Conservation (phyloP, 2,797 vertebrate genomes). For the Sternarchorhynchus goeldii region DNA sequence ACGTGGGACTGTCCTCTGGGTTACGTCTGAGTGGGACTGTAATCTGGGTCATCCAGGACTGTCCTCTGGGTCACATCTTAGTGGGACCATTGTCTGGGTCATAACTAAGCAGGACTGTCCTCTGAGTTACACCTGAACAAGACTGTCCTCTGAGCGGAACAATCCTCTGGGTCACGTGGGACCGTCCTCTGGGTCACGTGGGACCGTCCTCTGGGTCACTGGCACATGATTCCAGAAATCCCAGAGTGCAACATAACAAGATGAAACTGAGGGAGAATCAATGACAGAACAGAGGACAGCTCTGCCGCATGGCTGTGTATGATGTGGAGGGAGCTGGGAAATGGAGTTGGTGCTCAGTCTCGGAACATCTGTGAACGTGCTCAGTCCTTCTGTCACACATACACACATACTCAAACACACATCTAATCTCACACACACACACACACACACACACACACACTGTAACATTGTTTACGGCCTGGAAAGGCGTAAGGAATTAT, state of each 20-base stretch:
- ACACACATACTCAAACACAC: not conserved
- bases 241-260: too few species aligned
- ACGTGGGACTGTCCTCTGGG: not conserved
- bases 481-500: conserved; percentile 51
- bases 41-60: not conserved
- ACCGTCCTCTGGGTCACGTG: not conserved
- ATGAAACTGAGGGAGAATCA: too few species aligned
- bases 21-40: not conserved
- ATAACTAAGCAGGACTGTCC: not conserved
- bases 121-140: not conserved
- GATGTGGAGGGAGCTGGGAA: conserved; percentile 24
- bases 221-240: not conserved
- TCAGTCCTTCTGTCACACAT: conserved; percentile 13
- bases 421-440: too few species aligned
- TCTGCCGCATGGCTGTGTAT: not conserved
- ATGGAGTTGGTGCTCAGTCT: conserved; percentile 22
- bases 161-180: not conserved
- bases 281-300: too few species aligned
- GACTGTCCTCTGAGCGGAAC: not conserved
- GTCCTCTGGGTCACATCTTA: not conserved
- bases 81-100: not conserved
- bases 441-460: conserved; percentile 4
- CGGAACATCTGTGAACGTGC: conserved; percentile 44
- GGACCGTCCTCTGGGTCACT: not conserved
- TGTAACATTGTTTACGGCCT: conserved; percentile 54